Base-by-base conservation (phyloP, 1,140 invertebrate genomes). In the Hyles euphorbiae region DNA sequence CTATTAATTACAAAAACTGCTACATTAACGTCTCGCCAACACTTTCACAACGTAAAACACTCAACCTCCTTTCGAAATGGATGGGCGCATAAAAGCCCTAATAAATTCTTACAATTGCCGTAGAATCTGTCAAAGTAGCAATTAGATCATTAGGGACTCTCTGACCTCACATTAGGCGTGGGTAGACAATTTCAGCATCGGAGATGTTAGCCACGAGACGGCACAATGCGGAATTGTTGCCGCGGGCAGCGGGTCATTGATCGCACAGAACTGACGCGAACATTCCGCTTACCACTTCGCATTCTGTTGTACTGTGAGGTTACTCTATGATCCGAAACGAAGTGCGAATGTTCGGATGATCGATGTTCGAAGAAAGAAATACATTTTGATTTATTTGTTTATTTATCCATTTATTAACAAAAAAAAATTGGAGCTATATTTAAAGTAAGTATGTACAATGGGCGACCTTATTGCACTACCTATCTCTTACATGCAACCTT, bases 181-280 rank as follows among this genome's bases (percentile, higher is more conserved):
- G 46, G 32, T 33, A 12, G 44, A 54, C 43, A 54, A 54, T 54
- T 50, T 57, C 65, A 53, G 46, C 55, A 50, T 58, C 61, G 40
- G 53, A 54, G 65, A 71, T 74, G 34, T 60, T 75, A 72, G 75
- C 68, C 51, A 8, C 46, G 56, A 51, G 47, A 55, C 65, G 60
- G 61, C 56, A 68, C 68, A 70, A 69, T 63, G 66, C 70, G 70
- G 70, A 74, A 78, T 74, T 69, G 67, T 73, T 61, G 36, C 22
- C 22, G 22, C 22, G 22, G 22, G 22, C 22, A 22, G 22, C 56
- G 67, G 76, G 74, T 76, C 78, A 79, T 75, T 53, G 72, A 61
- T 68, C 77, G 62, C 65, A 61, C 65, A 53, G 62, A 66, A 65
- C 60, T 61, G 51, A 65, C 58, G 49, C 58, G 50, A 5, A n/a